Conservation (phyloP, 2,113 vertebrate genomes). For the Casuarius casuarius region DNA sequence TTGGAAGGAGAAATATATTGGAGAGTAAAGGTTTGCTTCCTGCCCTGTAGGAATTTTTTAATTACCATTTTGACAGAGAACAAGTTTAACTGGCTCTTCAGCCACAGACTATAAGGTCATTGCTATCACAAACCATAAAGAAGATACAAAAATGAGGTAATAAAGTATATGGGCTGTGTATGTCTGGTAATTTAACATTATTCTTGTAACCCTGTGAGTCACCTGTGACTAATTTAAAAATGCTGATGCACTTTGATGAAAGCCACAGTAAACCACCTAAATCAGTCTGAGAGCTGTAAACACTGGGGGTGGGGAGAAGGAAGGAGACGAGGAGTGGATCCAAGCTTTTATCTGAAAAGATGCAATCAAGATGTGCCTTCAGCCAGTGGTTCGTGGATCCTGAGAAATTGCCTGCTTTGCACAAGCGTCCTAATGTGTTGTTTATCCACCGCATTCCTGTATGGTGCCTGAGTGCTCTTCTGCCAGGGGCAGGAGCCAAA, state of each 20-base stretch:
- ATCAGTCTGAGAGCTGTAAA: conserved; percentile 53
- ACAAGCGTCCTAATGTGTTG: not conserved
- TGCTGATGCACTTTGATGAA: conserved; percentile 68
- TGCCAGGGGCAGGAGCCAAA: not conserved
- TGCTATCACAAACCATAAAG: conserved; percentile 67
- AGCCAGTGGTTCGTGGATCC: not conserved
- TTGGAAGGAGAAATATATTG: conserved; percentile 16
- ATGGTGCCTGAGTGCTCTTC: accelerated
- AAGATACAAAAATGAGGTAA: conserved; percentile 73
- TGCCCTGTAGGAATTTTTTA: conserved; percentile 64
- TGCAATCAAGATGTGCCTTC: conserved; percentile 47
- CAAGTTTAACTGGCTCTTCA: conserved; percentile 65
- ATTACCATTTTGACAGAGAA: conserved; percentile 71
- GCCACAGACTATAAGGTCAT: conserved; percentile 67
- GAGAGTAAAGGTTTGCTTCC: conserved; percentile 40
- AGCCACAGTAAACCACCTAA: conserved; percentile 59
- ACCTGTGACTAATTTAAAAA: conserved; percentile 75
- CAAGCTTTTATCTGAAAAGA: conserved; percentile 47
- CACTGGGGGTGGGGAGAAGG: conserved; percentile 19
- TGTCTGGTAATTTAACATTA: conserved; percentile 68
- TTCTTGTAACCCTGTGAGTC: conserved; percentile 72
- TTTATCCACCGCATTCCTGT: not conserved
- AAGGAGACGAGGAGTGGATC: not conserved
- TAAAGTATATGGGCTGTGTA: conserved; percentile 70
- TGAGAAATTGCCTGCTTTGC: not conserved